Evolutionary conservation across 2,888 invertebrate genomes (phyloP).

Genomic region (Ochropleura plecta): DNA sequence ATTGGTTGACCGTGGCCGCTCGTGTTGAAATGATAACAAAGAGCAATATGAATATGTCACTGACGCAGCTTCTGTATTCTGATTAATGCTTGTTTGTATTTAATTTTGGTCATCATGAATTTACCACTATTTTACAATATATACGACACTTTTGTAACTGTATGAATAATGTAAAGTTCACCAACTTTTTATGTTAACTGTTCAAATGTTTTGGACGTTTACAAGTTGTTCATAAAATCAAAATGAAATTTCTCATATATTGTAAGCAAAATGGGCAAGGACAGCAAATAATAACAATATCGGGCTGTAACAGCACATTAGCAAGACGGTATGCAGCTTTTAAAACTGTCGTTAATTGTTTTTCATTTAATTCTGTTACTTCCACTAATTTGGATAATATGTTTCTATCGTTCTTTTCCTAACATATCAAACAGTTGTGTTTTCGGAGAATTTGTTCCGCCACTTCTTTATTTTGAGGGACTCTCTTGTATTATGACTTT

Average conservation of each 20-base stretch:
- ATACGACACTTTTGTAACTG: neutral
- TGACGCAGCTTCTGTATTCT: conserved; percentile 13
- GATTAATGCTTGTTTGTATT: conserved; percentile 37
- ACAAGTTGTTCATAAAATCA: neutral
- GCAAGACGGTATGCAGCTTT: neutral
- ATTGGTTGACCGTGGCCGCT: conserved; percentile 41
- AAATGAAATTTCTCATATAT: conserved; percentile 3
- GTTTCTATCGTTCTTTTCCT: neutral
- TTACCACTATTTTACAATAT: conserved; percentile 5
- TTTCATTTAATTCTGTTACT: neutral
- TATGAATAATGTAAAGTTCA: neutral
- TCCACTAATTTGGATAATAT: neutral
- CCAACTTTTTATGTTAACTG: neutral
- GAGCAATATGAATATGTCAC: conserved; percentile 32
- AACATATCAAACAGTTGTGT: no score
- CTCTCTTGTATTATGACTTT: no score
- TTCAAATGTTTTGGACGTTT: neutral
- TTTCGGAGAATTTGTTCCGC: no score
- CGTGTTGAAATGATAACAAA: conserved; percentile 44
- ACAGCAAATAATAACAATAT: neutral
- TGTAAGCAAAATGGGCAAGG: neutral
- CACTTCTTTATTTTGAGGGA: no score
- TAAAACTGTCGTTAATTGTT: neutral
- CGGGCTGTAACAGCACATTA: neutral
- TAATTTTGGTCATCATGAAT: conserved; percentile 21